phyloP scores from a whole-genome alignment of 1,140 invertebrate genomes.

The Wasmannia auropunctata region DNA sequence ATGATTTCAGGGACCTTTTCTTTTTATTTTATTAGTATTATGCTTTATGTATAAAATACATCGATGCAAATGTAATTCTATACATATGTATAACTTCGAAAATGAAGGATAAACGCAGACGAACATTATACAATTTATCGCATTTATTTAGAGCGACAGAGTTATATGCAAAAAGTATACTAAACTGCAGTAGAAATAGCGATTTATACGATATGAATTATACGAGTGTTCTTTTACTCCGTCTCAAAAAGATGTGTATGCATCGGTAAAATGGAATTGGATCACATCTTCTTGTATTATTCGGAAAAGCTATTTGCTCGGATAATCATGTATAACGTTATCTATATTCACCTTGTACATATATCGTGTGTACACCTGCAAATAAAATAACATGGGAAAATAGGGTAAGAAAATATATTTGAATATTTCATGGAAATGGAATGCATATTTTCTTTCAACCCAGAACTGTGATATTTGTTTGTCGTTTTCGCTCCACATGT shows the following conservation, averaged over 20 bases:
- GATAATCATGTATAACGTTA: constrained; percentile 44
- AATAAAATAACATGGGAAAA: constrained; percentile 1
- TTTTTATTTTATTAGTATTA: constrained; percentile 5
- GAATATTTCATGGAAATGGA: constrained; percentile 22
- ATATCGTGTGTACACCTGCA: background rate
- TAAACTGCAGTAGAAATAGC: background rate
- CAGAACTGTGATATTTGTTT: background rate
- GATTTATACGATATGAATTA: constrained; percentile 4
- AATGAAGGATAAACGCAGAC: background rate
- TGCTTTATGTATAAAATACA: background rate
- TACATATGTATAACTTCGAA: background rate
- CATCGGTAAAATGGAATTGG: background rate
- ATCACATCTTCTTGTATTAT: constrained; percentile 11
- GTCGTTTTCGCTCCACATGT: background rate
- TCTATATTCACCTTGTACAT: constrained; percentile 30
- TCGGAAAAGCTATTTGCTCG: background rate
- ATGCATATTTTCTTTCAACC: constrained; percentile 7
- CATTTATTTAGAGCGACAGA: background rate
- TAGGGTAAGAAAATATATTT: constrained; percentile 34
- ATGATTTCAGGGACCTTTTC: background rate
- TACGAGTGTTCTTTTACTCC: constrained; percentile 14
- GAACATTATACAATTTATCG: background rate
- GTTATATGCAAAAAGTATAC: constrained; percentile 23
- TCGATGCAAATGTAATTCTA: background rate
- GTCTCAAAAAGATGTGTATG: constrained; percentile 19